Conservation (phyloP, 92 coral and sea anemone genomes). For the Parazoanthus darwini region DNA sequence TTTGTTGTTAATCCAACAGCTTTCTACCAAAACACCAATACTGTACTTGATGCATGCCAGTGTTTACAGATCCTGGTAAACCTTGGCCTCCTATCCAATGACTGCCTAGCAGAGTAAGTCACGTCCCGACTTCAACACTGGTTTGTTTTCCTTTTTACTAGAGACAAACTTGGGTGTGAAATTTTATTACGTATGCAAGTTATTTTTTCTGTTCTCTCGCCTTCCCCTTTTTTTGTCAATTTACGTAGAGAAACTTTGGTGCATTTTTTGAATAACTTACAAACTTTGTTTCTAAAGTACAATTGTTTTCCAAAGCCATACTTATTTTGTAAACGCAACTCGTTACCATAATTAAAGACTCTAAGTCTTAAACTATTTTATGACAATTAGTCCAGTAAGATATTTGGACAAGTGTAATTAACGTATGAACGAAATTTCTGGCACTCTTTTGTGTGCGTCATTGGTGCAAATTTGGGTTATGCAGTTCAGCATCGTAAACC, state of each 20-base stretch:
- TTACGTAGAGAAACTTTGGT: no score
- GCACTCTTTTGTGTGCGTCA: background rate
- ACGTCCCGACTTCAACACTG: background rate
- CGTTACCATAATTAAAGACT: no score
- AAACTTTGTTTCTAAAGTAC: background rate
- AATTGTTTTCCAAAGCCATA: background rate
- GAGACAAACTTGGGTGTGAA: no score
- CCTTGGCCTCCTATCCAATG: conserved; percentile 70
- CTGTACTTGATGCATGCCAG: conserved; percentile 78
- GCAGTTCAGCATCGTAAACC: background rate
- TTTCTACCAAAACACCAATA: conserved; percentile 62
- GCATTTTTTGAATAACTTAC: no score
- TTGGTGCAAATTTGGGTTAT: background rate
- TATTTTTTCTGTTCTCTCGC: no score
- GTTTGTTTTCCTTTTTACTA: background rate
- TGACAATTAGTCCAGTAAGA: background rate
- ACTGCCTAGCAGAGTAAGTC: conserved; percentile 69
- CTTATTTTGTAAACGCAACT: no score
- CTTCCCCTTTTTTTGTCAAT: no score
- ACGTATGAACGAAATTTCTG: no score
- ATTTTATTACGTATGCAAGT: background rate
- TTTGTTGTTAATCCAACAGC: conserved; percentile 47
- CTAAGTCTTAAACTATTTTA: no score
- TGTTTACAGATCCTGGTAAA: conserved; percentile 87
- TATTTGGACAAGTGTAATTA: background rate